Evolutionary conservation across 2,888 invertebrate species (phyloP).

Genomic region (Scaptomyza polygonia): DNA sequence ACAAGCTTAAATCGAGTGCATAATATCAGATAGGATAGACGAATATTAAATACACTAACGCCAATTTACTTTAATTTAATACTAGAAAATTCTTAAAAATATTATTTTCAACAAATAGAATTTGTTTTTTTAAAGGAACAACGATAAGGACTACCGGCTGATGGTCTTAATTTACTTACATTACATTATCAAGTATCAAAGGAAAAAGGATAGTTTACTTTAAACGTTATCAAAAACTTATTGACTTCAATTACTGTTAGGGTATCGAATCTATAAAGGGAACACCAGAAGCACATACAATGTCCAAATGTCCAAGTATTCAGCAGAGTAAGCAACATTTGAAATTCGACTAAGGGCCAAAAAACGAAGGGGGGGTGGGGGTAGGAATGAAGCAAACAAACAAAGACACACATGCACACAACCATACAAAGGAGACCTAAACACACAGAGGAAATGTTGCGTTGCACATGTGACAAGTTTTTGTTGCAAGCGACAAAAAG

Average conservation of each 20-base stretch:
- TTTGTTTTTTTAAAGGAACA: not conserved
- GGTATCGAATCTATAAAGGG: conserved; percentile 6
- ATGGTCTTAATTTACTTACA: too few species aligned
- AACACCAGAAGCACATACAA: conserved; percentile 50
- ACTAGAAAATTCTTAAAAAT: not conserved
- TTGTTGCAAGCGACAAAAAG: conserved; percentile 62
- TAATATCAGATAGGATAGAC: not conserved
- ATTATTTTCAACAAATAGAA: not conserved
- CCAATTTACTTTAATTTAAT: not conserved
- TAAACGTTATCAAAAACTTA: too few species aligned
- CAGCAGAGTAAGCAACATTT: conserved; percentile 77
- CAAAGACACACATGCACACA: not conserved
- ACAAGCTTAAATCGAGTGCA: not conserved
- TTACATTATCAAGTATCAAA: too few species aligned
- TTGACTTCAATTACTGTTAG: not conserved
- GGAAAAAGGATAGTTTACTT: too few species aligned
- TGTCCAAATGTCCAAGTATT: conserved; percentile 56
- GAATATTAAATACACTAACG: conserved; percentile 4
- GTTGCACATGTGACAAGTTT: conserved; percentile 77
- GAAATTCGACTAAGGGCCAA: conserved; percentile 73
- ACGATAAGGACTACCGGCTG: too few species aligned
- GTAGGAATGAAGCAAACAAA: not conserved
- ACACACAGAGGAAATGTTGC: conserved; percentile 70
- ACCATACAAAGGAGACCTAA: conserved; percentile 24
- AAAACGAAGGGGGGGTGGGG: conserved; percentile 19